Base-by-base conservation (phyloP, 2,888 invertebrate species). In the Opisthograptis luteolata region DNA sequence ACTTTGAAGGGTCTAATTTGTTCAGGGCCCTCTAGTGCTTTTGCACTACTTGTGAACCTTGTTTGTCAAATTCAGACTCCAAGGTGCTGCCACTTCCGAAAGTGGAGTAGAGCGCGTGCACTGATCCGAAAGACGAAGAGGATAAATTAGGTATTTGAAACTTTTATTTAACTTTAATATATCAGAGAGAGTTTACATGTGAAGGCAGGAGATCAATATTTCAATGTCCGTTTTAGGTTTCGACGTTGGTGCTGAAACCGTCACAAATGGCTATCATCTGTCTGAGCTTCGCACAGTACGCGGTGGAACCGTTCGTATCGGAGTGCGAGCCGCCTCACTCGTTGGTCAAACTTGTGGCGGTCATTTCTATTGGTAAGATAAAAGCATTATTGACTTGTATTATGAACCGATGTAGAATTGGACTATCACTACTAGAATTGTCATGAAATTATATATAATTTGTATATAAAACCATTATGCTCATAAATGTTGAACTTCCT, bases 191-290 rank as follows among this genome's bases (percentile, higher is more conserved):
- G 12, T 35, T 34, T 40, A 20, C 12, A 22, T 24, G 9, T 36
- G n/a, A 35, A 15, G n/a, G 30, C 13, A 10, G 15, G 10, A 19
- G 24, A n/a, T 36, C 10, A 25, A 31, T 32, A 17, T 24, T 8
- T 1, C 12, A 3, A 2, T 19, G 25, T 2, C 19, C 36, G 15
- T 45, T 94, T 62, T 95, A 97, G 97, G 96, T 96, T 68, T 97
- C 97, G 75, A 97, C 97, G 54, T 92, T 97, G 85, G 96, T 98
- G 70, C 92, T 97, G 76, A 98, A 97, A 87, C 97, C 98, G 59
- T 96, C 97, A 40, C 97, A 97, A 91, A 95, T 97, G 95, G 97
- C 97, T 66, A 97, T 97, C 81, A 97, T 97, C 79, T 96, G 97
- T 84, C 91, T 98, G 75, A 97, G 97, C 79, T 97, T 97, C 91